Percentiles rank a stretch among this genome's conserved stretches.
Evolutionary conservation across 2,888 invertebrate species (phyloP).

Genomic region (Tryphoninae sp.): DNA sequence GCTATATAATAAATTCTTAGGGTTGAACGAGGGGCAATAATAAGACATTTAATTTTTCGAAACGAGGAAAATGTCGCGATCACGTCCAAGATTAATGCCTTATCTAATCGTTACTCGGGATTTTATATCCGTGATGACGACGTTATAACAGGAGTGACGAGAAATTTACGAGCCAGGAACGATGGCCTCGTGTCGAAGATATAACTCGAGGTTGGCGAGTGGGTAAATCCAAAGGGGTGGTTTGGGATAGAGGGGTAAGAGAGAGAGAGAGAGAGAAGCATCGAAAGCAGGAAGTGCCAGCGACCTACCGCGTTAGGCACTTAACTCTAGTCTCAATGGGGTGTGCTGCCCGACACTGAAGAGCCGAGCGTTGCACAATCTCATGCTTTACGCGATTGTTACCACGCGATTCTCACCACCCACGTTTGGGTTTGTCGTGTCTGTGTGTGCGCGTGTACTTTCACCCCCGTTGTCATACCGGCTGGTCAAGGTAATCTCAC

Average conservation of each 20-base stretch:
- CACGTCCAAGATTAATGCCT: slow-evolving; percentile 12
- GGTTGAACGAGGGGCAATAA: too few species aligned
- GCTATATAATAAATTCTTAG: too few species aligned
- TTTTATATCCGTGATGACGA: slow-evolving; percentile 11
- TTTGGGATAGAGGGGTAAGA: slow-evolving; percentile 9
- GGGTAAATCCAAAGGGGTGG: background rate
- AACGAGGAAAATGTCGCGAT: slow-evolving; percentile 9
- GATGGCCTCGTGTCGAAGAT: slow-evolving; percentile 25
- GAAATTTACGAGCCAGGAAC: slow-evolving; percentile 51
- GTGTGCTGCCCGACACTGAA: slow-evolving; percentile 43
- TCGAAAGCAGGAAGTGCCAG: slow-evolving; percentile 46
- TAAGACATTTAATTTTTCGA: background rate
- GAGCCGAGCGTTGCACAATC: slow-evolving; percentile 47
- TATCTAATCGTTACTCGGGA: slow-evolving; percentile 17
- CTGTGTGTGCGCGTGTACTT: slow-evolving; percentile 10
- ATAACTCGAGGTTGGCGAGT: slow-evolving; percentile 15
- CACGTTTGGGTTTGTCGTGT: slow-evolving; percentile 11
- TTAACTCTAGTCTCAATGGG: slow-evolving; percentile 58
- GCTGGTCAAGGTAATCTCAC: slow-evolving; percentile 26
- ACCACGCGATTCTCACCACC: slow-evolving; percentile 24
- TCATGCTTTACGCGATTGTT: slow-evolving; percentile 50
- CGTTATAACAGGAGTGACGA: slow-evolving; percentile 18
- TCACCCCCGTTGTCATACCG: slow-evolving; percentile 37
- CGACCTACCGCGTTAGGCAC: slow-evolving; percentile 55
- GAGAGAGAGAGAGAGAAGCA: slow-evolving; percentile 9